A percentile compares a stretch with the other conserved stretches of the same genome.
These are phyloP conservation scores for Plebejus argus DNA, from an alignment of 2,888 invertebrate species.

Conservation along the genomic window DNA sequence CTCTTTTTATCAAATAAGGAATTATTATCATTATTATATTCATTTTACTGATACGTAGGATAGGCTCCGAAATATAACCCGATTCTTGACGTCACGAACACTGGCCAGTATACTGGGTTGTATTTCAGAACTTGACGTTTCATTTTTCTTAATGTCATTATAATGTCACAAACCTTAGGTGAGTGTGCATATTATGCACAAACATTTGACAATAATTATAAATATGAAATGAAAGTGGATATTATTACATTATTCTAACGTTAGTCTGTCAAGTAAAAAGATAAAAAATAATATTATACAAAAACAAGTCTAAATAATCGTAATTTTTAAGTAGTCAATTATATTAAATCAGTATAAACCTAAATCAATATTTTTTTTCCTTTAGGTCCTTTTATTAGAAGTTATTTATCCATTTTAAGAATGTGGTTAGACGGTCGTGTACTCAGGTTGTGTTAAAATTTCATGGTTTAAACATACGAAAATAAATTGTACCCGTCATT, in stretches of 20 bases:
- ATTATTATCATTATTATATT: too few species aligned
- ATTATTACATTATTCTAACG: background rate
- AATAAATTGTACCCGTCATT: slow-evolving; percentile 19
- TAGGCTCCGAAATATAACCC: too few species aligned
- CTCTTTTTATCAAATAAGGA: background rate
- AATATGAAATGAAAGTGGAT: background rate
- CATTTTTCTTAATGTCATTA: background rate
- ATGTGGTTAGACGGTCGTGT: background rate
- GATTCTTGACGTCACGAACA: too few species aligned
- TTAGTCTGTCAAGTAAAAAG: background rate
- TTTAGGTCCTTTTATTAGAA: background rate
- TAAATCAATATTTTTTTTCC: background rate
- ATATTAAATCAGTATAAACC: background rate
- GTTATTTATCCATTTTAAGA: background rate
- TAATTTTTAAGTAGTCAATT: background rate
- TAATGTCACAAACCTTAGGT: background rate
- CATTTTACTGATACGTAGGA: too few species aligned
- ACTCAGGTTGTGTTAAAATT: background rate
- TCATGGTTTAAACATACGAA: slow-evolving; percentile 32
- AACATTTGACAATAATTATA: background rate
- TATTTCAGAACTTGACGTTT: background rate
- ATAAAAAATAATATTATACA: background rate
- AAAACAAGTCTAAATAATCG: background rate
- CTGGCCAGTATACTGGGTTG: background rate
- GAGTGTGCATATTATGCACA: background rate